Evolutionary conservation across 2,113 vertebrate genomes (phyloP).

Genomic region (Amphilophus citrinellus): DNA sequence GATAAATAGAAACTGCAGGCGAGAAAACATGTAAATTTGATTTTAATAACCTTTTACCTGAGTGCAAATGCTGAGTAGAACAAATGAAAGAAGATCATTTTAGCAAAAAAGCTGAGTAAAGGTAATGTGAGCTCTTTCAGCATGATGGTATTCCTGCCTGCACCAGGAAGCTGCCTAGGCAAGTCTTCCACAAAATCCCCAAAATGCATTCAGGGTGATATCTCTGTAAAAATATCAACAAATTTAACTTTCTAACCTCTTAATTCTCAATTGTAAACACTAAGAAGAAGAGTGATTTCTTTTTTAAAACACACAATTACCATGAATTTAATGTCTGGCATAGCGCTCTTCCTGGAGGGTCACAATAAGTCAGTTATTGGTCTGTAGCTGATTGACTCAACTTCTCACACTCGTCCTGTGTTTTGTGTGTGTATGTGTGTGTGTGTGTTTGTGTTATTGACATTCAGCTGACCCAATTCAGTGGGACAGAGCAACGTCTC

Average conservation of each 20-base stretch:
- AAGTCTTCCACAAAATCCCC: neutral
- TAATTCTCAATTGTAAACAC: neutral
- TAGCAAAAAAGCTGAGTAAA: neutral
- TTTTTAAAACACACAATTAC: neutral
- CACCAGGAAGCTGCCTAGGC: slow-evolving; percentile 10
- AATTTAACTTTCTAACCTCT: neutral
- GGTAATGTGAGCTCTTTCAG: neutral
- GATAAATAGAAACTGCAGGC: neutral
- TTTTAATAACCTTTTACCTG: neutral
- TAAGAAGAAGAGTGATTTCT: neutral
- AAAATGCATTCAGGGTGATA: neutral
- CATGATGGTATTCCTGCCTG: neutral
- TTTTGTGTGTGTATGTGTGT: neutral
- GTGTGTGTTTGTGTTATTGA: neutral
- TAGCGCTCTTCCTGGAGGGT: neutral
- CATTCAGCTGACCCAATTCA: slow-evolving; percentile 45
- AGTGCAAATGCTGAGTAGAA: neutral
- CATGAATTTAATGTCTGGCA: neutral
- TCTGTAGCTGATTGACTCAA: slow-evolving; percentile 30
- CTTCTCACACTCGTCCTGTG: neutral
- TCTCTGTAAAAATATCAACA: neutral
- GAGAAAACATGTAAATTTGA: neutral
- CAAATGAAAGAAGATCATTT: neutral
- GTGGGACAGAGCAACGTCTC: slow-evolving; percentile 41
- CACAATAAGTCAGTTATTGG: slow-evolving; percentile 36